Evolutionary conservation across 1,140 invertebrate genomes (phyloP).

Genomic region (Eupristina koningsbergeri): DNA sequence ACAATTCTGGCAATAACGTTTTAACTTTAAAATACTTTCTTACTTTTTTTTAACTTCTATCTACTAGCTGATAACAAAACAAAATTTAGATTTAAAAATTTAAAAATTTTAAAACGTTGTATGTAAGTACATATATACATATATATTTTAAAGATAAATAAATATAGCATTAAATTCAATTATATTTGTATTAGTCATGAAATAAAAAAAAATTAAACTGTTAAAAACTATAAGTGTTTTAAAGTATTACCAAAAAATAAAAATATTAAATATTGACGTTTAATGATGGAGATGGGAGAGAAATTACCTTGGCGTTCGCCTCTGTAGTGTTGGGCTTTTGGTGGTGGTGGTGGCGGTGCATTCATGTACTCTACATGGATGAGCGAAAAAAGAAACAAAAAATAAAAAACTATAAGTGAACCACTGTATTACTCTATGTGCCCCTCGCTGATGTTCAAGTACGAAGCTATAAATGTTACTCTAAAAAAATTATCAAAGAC

Average conservation of each 20-base stretch:
- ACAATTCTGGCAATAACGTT: not conserved
- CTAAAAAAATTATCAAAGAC: not conserved
- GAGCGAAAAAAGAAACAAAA: constrained; percentile 72
- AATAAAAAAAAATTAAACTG: not conserved
- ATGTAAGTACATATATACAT: too few relatives aligned
- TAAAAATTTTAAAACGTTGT: too few relatives aligned
- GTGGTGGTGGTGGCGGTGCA: constrained; percentile 79
- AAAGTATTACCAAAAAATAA: not conserved
- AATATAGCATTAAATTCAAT: too few relatives aligned
- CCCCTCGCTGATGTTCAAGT: constrained; percentile 9
- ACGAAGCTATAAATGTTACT: not conserved
- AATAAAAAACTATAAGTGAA: constrained; percentile 58
- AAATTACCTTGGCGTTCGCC: constrained; percentile 77
- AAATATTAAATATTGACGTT: not conserved
- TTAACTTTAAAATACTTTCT: not conserved
- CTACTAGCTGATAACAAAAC: too few relatives aligned
- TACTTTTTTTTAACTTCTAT: too few relatives aligned
- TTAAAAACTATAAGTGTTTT: not conserved
- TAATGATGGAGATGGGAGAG: constrained; percentile 56
- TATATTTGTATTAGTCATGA: too few relatives aligned
- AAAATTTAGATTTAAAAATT: too few relatives aligned
- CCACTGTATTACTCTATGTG: constrained; percentile 26
- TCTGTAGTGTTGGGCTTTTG: constrained; percentile 76
- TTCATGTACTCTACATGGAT: constrained; percentile 77
- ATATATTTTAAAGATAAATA: too few relatives aligned